Conservation (phyloP, 2,113 vertebrate genomes). For the Chunga burmeisteri region DNA sequence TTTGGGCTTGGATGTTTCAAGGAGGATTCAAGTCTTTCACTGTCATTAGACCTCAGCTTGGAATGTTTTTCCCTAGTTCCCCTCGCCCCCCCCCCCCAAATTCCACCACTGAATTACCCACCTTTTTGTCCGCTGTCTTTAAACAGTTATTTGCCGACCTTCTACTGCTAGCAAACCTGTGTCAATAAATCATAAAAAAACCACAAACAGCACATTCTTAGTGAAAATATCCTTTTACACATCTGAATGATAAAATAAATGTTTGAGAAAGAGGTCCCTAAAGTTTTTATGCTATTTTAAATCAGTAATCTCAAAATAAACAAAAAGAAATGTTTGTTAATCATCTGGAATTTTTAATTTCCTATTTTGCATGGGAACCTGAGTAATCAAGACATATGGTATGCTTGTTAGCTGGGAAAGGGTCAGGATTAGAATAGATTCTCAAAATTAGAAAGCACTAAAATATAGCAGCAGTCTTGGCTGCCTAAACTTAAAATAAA, state of each 20-base stretch:
- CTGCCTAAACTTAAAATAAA: constrained; percentile 11
- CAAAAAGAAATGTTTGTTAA: constrained; percentile 49
- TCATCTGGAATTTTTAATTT: constrained; percentile 65
- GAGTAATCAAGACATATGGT: constrained; percentile 56
- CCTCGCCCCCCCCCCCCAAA: fast-evolving
- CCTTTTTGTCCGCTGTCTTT: background rate
- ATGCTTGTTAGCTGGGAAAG: constrained; percentile 59
- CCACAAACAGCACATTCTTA: background rate
- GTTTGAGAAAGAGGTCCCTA: background rate
- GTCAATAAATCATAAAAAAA: constrained; percentile 8
- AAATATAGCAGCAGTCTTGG: constrained; percentile 20
- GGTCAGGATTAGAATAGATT: constrained; percentile 24
- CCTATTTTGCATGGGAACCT: constrained; percentile 66
- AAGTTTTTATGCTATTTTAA: background rate
- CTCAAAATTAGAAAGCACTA: constrained; percentile 36
- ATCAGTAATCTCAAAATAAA: constrained; percentile 60
- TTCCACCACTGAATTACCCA: background rate
- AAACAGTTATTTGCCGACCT: background rate
- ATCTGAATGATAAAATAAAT: background rate
- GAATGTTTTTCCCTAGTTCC: background rate
- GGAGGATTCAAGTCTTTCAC: background rate
- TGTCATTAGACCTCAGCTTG: background rate
- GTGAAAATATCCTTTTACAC: background rate
- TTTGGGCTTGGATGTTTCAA: background rate
- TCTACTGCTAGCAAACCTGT: background rate